Percentiles rank a stretch among this genome's conserved stretches.
phyloP scores from a whole-genome alignment of 2,888 invertebrate genomes.

The Ectemnius cavifrons region DNA sequence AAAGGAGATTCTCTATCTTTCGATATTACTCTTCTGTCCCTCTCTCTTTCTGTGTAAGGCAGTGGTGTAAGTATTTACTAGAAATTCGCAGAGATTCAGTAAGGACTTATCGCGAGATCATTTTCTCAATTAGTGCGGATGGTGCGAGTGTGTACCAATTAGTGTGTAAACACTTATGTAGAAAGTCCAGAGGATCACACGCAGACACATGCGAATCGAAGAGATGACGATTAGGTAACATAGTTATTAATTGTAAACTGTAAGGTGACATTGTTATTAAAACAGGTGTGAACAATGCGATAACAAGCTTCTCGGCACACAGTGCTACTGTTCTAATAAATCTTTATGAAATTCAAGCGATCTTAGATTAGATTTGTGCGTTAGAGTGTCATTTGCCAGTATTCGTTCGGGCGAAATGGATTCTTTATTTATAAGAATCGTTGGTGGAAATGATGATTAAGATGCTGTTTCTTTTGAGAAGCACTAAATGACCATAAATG shows the following conservation, averaged over 20 bases:
- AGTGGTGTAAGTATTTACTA: slow-evolving; percentile 6
- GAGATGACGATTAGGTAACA: no score
- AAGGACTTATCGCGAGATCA: not conserved
- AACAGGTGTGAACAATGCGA: no score
- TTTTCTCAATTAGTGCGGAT: no score
- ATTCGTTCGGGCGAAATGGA: slow-evolving; percentile 8
- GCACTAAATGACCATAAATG: no score
- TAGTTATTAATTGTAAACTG: no score
- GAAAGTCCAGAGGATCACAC: no score
- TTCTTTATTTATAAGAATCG: slow-evolving; percentile 9
- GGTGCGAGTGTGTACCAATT: no score
- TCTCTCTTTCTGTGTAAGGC: slow-evolving; percentile 1
- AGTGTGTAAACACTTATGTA: no score
- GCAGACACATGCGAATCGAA: no score
- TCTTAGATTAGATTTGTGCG: slow-evolving; percentile 25
- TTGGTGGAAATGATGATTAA: not conserved
- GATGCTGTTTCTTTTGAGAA: no score
- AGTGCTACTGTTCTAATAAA: slow-evolving; percentile 6
- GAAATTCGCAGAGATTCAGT: not conserved
- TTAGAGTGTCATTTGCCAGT: slow-evolving; percentile 17
- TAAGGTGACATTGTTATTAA: no score
- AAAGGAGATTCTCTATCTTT: slow-evolving; percentile 9
- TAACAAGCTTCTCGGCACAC: no score
- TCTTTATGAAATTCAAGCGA: slow-evolving; percentile 5
- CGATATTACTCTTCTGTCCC: not conserved